phyloP scores from a whole-genome alignment of 2,113 vertebrate species.

The Bagarius yarrelli region DNA sequence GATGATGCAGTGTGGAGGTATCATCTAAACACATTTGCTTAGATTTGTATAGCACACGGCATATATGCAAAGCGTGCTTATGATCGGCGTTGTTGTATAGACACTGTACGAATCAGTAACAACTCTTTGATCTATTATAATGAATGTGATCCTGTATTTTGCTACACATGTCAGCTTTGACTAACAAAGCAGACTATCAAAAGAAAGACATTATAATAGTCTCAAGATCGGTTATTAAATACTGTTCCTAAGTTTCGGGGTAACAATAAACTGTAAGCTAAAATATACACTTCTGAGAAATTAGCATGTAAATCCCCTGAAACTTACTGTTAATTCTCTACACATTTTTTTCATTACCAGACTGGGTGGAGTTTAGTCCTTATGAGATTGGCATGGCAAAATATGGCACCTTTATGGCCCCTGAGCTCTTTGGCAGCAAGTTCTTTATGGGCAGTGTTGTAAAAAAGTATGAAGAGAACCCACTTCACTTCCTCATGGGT shows the following conservation, averaged over 20 bases:
- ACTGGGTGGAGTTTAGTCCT: constrained; percentile 97
- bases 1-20: neutral
- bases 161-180: neutral
- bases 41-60: constrained; percentile 43
- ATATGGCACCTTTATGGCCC: constrained; percentile 97
- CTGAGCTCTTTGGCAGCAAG: constrained; percentile 94
- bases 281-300: neutral
- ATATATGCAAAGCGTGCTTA: constrained; percentile 42
- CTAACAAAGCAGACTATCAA: constrained; percentile 8
- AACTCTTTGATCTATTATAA: neutral
- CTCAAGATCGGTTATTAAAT: neutral
- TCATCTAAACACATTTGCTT: constrained; percentile 44
- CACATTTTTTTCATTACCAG: constrained; percentile 62
- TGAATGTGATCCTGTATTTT: constrained; percentile 29
- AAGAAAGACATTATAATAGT: neutral
- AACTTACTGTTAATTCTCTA: neutral
- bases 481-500: constrained; percentile 98
- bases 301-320: neutral
- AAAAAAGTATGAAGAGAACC: constrained; percentile 90
- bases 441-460: constrained; percentile 97
- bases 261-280: neutral
- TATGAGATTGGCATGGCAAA: constrained; percentile 99
- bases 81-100: neutral
- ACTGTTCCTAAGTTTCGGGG: neutral
- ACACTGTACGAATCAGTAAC: constrained; percentile 12